phyloP scores from a whole-genome alignment of 2,797 vertebrate genomes.

The Semotilus atromaculatus region DNA sequence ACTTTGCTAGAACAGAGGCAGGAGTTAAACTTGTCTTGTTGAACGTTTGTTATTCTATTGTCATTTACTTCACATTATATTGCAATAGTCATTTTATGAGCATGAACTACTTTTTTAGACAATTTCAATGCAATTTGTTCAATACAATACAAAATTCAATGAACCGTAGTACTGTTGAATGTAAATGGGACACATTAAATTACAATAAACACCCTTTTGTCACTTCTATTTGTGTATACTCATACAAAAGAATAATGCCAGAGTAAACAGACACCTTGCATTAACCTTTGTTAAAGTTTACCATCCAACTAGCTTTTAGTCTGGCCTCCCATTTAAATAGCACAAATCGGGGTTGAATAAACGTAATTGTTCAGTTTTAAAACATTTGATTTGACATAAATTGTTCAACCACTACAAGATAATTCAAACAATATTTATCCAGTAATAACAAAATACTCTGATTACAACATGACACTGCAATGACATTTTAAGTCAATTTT shows the following conservation, averaged over 20 bases:
- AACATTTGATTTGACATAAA: not conserved
- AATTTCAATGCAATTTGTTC: too few species aligned
- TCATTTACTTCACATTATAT: not conserved
- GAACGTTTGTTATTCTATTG: not conserved
- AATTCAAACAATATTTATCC: not conserved
- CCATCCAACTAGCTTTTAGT: not conserved
- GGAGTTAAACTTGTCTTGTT: not conserved
- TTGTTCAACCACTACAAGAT: not conserved
- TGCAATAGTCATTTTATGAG: not conserved
- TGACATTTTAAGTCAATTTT: not conserved
- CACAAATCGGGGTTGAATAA: not conserved
- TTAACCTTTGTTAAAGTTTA: constrained; percentile 3
- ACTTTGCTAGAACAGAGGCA: not conserved
- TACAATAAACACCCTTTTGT: not conserved
- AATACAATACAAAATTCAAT: too few species aligned
- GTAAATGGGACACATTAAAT: not conserved
- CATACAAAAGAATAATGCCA: not conserved
- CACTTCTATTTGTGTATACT: not conserved
- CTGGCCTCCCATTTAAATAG: not conserved
- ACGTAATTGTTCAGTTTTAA: too few species aligned
- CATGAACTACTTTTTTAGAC: not conserved
- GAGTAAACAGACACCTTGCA: not conserved
- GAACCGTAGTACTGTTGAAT: not conserved
- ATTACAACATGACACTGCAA: not conserved
- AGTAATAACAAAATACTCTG: not conserved